Percentiles rank a stretch among this genome's conserved stretches.
Conservation (phyloP, 2,888 invertebrate species). For the Phasia obesa region DNA sequence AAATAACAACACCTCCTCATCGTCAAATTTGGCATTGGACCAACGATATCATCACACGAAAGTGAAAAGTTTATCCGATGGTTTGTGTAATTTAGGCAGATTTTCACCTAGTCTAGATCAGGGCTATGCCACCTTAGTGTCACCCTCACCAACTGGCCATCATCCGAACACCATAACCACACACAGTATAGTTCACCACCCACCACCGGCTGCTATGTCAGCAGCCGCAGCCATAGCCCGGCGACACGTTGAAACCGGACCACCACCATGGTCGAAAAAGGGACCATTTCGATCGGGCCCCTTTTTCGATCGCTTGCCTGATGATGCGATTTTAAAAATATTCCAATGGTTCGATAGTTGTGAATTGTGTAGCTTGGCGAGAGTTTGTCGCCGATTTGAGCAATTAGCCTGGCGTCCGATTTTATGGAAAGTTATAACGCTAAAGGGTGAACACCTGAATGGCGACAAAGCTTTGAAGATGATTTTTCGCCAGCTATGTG, state of each 20-base stretch:
- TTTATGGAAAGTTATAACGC: conserved; percentile 87
- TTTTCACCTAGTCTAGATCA: conserved; percentile 89
- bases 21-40: conserved; percentile 76
- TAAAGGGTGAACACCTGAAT: conserved; percentile 84
- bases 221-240: conserved; percentile 70
- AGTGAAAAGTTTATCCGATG: conserved; percentile 81
- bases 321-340: conserved; percentile 87
- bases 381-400: conserved; percentile 90
- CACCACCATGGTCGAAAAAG: conserved; percentile 82
- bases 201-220: conserved; percentile 71
- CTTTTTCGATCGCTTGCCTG: conserved; percentile 85
- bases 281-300: conserved; percentile 82
- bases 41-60: conserved; percentile 80
- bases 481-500: conserved; percentile 86
- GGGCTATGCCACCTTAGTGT: conserved; percentile 90
- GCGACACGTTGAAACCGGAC: conserved; percentile 73
- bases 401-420: conserved; percentile 90
- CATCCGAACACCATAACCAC: conserved; percentile 75
- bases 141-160: conserved; percentile 83
- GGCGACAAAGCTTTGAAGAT: conserved; percentile 87
- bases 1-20: conserved; percentile 72
- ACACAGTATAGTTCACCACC: conserved; percentile 73
- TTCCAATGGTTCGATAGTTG: conserved; percentile 88
- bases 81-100: conserved; percentile 82
- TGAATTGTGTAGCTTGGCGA: conserved; percentile 88